phyloP scores from a whole-genome alignment of 2,113 vertebrate genomes.

The Hippocampus barbouri region DNA sequence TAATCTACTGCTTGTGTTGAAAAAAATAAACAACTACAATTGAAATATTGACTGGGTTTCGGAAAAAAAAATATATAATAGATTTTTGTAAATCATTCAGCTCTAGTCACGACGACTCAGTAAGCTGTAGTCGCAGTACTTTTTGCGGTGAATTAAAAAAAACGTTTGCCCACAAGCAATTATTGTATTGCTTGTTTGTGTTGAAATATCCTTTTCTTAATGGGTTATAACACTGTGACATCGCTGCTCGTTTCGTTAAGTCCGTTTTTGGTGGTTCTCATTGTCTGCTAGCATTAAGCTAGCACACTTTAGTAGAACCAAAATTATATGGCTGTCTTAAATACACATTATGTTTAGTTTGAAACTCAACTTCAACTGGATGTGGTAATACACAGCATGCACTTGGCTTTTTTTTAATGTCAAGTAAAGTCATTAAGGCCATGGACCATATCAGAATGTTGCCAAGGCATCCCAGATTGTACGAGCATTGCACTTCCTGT shows the following conservation, averaged over 20 bases:
- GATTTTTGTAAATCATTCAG: too few relatives aligned
- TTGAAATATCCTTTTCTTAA: neutral
- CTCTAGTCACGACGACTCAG: too few relatives aligned
- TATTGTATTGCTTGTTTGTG: neutral
- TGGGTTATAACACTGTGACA: neutral
- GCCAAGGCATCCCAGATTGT: slow-evolving; percentile 1
- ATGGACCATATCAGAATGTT: neutral
- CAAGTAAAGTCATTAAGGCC: neutral
- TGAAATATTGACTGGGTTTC: too few relatives aligned
- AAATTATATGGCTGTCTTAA: too few relatives aligned
- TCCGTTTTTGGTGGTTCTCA: neutral
- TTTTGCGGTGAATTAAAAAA: too few relatives aligned
- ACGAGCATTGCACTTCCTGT: neutral
- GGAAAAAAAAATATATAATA: too few relatives aligned
- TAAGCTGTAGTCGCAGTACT: too few relatives aligned
- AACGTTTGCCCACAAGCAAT: too few relatives aligned
- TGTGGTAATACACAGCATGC: neutral
- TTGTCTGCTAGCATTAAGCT: too few relatives aligned
- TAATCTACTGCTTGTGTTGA: too few relatives aligned
- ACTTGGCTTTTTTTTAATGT: neutral
- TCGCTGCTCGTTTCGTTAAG: neutral
- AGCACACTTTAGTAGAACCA: neutral
- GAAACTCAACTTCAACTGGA: neutral
- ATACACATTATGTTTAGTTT: too few relatives aligned
- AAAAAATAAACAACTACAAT: too few relatives aligned